phyloP scores from a whole-genome alignment of 2,888 invertebrate species.

The Acanthoscelides obtectus region DNA sequence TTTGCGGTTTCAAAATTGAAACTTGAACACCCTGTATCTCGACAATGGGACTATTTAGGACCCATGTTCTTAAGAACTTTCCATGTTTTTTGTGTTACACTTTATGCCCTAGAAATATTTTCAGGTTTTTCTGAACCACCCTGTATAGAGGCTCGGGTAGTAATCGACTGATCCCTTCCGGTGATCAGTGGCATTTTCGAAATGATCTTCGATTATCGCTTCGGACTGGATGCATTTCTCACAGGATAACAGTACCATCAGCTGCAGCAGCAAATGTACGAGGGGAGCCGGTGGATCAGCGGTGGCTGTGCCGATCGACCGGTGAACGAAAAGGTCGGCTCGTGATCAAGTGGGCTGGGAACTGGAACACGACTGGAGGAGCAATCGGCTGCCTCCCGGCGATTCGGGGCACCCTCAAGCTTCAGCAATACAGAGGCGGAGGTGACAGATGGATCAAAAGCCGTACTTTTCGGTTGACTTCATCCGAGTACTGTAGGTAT shows the following conservation, averaged over 20 bases:
- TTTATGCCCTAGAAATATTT: no score
- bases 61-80: no score
- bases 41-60: no score
- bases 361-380: constrained; percentile 41
- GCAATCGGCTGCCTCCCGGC: constrained; percentile 33
- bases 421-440: neutral
- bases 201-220: neutral
- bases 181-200: neutral
- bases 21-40: no score
- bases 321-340: constrained; percentile 36
- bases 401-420: constrained; percentile 36
- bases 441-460: neutral
- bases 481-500: no score
- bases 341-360: constrained; percentile 42
- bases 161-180: no score
- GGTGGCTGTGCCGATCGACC: constrained; percentile 11
- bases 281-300: neutral
- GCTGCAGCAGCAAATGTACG: neutral
- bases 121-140: no score
- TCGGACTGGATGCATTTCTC: neutral
- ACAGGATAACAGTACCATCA: neutral
- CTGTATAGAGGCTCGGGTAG: no score
- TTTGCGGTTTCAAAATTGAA: no score
- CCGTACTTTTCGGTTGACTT: no score
- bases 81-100: no score